These are phyloP conservation scores for Astatoreochromis straeleni DNA, from an alignment of 2,113 vertebrate species.

Conservation along the genomic window DNA sequence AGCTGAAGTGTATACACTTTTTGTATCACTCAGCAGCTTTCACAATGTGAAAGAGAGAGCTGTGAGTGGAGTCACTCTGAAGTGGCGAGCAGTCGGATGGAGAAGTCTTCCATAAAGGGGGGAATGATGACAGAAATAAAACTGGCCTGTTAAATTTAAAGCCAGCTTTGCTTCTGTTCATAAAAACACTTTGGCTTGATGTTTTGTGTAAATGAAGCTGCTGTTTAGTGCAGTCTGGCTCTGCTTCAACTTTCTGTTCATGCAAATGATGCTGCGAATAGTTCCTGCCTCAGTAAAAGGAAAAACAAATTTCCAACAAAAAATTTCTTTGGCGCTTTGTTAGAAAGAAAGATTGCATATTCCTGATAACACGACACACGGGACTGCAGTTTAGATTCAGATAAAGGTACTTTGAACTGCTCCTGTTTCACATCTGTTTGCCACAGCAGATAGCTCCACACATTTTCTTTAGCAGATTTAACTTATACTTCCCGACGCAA, in stretches of 20 bases:
- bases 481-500: rapidly evolving
- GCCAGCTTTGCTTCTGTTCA: neutral
- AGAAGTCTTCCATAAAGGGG: neutral
- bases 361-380: neutral
- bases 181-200: neutral
- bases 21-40: neutral
- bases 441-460: neutral
- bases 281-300: neutral
- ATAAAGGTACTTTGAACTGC: neutral
- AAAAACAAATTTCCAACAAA: neutral
- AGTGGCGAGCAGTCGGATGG: neutral
- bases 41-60: neutral
- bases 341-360: neutral
- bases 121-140: neutral
- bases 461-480: rapidly evolving
- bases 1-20: neutral
- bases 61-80: neutral
- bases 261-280: rapidly evolving
- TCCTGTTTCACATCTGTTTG: neutral
- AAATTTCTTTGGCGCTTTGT: neutral
- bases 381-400: neutral
- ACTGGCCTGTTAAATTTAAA: neutral
- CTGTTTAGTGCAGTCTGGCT: neutral
- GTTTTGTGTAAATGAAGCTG: neutral
- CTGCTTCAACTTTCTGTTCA: neutral